Conservation (phyloP, 2,888 invertebrate genomes). For the Pseudanteris insignis region DNA sequence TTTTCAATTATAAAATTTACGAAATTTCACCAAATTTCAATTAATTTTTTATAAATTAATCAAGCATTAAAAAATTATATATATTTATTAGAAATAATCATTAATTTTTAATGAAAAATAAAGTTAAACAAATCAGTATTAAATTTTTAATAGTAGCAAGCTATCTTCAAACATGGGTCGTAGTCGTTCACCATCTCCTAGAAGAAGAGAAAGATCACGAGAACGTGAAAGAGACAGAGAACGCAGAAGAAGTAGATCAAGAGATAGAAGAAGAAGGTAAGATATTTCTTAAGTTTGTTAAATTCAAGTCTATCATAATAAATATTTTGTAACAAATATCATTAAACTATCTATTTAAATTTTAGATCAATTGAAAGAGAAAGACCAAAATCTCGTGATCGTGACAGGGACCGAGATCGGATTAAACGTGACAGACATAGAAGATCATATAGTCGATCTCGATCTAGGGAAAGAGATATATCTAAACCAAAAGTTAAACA, state of each 20-base stretch:
- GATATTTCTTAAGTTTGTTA: slow-evolving; percentile 1
- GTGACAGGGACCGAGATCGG: slow-evolving; percentile 66
- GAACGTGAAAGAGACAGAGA: slow-evolving; percentile 68
- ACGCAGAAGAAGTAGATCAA: slow-evolving; percentile 66
- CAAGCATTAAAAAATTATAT: too few relatives aligned
- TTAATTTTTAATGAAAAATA: too few relatives aligned
- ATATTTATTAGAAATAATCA: too few relatives aligned
- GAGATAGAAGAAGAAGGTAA: slow-evolving; percentile 64
- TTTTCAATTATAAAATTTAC: too few relatives aligned
- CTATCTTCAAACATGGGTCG: slow-evolving; percentile 67
- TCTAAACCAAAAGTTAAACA: slow-evolving; percentile 63
- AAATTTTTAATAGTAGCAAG: too few relatives aligned
- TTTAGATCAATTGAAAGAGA: slow-evolving; percentile 59
- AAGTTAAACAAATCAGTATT: too few relatives aligned
- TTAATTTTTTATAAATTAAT: too few relatives aligned
- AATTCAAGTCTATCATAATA: neutral
- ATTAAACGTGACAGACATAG: slow-evolving; percentile 68
- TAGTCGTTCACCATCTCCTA: slow-evolving; percentile 69
- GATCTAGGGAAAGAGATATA: slow-evolving; percentile 66
- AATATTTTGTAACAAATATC: neutral
- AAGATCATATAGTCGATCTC: slow-evolving; percentile 65
- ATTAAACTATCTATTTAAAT: slow-evolving; percentile 4
- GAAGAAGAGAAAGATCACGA: slow-evolving; percentile 68
- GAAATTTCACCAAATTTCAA: too few relatives aligned
- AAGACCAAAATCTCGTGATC: slow-evolving; percentile 63